Conservation (phyloP, 2,797 vertebrate species). For the Semotilus atromaculatus region DNA sequence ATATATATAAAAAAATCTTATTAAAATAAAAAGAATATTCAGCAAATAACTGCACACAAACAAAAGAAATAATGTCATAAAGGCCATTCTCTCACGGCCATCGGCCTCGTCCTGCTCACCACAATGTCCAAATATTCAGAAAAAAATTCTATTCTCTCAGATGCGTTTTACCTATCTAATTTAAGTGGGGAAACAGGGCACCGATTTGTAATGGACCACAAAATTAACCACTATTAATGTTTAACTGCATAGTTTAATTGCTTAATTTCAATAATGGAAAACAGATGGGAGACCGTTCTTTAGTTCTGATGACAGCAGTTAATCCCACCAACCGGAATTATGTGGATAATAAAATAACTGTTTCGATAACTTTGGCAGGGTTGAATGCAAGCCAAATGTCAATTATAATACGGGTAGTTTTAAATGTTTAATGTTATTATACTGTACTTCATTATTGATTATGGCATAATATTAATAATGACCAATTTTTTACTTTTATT, state of each 20-base stretch:
- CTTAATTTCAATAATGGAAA: background rate
- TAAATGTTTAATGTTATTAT: background rate
- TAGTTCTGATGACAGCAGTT: background rate
- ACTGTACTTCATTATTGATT: background rate
- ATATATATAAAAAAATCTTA: background rate
- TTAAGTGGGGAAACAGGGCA: background rate
- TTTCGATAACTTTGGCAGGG: background rate
- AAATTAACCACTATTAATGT: background rate
- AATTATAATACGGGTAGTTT: background rate
- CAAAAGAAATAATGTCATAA: background rate
- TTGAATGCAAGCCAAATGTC: background rate
- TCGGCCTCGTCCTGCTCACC: no score
- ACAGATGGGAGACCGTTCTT: background rate
- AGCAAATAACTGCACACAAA: background rate
- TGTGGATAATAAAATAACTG: background rate
- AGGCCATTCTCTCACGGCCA: no score
- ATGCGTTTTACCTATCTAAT: background rate
- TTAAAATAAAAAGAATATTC: background rate
- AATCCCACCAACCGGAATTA: background rate
- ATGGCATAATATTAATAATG: background rate
- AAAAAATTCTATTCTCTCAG: background rate
- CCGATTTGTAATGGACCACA: background rate
- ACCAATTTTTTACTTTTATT: background rate
- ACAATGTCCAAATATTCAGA: background rate
- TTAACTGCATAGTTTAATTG: conserved; percentile 9